A percentile compares a stretch with the other conserved stretches of the same genome.
Conservation (phyloP, 2,113 vertebrate species). For the Sylvia atricapilla region DNA sequence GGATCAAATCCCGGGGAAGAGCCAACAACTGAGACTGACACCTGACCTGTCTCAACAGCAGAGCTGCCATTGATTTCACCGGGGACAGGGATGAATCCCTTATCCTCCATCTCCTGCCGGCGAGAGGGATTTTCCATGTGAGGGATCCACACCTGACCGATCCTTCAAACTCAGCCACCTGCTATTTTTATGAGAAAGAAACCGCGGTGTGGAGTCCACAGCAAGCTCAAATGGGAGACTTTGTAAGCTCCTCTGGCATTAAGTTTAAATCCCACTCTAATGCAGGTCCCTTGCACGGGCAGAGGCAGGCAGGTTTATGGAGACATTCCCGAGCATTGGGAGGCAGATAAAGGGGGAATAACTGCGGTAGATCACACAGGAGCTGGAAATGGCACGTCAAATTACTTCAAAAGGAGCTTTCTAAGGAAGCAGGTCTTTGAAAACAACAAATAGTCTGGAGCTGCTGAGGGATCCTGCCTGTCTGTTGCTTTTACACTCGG, state of each 20-base stretch:
- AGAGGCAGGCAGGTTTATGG: constrained; percentile 36
- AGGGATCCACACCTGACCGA: constrained; percentile 22
- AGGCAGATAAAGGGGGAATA: constrained; percentile 49
- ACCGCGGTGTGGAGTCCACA: not conserved
- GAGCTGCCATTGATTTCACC: constrained; percentile 7
- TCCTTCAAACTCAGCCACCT: constrained; percentile 18
- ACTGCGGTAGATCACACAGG: constrained; percentile 38
- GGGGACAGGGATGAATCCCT: constrained; percentile 38
- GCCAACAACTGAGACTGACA: constrained; percentile 43
- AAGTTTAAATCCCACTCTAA: constrained; percentile 20
- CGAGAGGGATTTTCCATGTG: constrained; percentile 8
- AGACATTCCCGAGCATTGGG: not conserved
- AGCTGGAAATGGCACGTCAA: constrained; percentile 51
- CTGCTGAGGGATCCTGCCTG: constrained; percentile 32
- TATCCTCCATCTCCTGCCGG: not conserved
- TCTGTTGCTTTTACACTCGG: constrained; percentile 17
- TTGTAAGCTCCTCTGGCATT: constrained; percentile 18
- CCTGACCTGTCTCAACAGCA: constrained; percentile 46
- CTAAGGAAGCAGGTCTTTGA: constrained; percentile 58
- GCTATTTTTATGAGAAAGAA: constrained; percentile 3
- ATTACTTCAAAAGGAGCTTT: constrained; percentile 56
- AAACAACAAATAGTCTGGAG: constrained; percentile 52
- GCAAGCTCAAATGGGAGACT: constrained; percentile 21
- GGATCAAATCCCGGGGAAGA: constrained; percentile 41
- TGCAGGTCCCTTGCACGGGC: not conserved